Evolutionary conservation across 2,888 invertebrate species (phyloP).

Genomic region (Zaprionus obscuricornis): DNA sequence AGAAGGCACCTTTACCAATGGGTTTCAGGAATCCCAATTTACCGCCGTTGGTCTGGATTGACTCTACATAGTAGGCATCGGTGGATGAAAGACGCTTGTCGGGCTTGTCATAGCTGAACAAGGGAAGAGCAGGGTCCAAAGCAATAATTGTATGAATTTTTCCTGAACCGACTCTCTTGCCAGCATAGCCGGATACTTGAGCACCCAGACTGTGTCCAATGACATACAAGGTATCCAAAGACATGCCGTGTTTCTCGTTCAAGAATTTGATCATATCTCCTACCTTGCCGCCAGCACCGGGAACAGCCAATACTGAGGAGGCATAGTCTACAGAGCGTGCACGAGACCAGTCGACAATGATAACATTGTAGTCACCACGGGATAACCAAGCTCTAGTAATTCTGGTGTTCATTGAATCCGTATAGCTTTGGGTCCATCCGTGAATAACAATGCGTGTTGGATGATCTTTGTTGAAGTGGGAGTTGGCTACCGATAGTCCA

Average conservation of each 20-base stretch:
- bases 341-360: conserved; percentile 86
- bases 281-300: conserved; percentile 70
- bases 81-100: conserved; percentile 58
- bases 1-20: conserved; percentile 84
- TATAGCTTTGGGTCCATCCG: conserved; percentile 85
- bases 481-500: conserved; percentile 23
- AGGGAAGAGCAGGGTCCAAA: conserved; percentile 80
- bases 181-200: conserved; percentile 86
- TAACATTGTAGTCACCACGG: conserved; percentile 85
- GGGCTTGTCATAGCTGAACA: conserved; percentile 67
- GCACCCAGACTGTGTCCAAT: conserved; percentile 87
- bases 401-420: conserved; percentile 54
- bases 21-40: conserved; percentile 77
- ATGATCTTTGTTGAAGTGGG: conserved; percentile 44
- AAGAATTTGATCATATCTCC: conserved; percentile 80
- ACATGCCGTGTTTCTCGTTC: conserved; percentile 84
- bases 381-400: conserved; percentile 84
- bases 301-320: conserved; percentile 84
- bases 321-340: conserved; percentile 85
- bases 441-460: conserved; percentile 74
- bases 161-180: conserved; percentile 85
- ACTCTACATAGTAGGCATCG: conserved; percentile 81
- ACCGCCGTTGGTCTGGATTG: conserved; percentile 80
- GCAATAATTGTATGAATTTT: conserved; percentile 86
- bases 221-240: conserved; percentile 84